Evolutionary conservation across 2,797 vertebrate species (phyloP).

Genomic region (Ctenochaetus hawaiiensis): DNA sequence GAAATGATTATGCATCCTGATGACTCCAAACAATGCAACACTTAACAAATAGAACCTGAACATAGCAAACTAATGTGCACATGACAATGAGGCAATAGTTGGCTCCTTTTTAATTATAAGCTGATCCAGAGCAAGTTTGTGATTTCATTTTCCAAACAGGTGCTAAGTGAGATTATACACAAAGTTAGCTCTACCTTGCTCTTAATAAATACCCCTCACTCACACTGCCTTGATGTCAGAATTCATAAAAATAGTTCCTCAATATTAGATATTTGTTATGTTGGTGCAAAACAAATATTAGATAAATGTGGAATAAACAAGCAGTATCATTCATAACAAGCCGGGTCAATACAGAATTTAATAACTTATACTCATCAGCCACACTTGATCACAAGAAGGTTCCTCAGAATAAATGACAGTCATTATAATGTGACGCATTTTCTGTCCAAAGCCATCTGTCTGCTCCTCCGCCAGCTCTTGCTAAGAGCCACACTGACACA

Average conservation of each 20-base stretch:
- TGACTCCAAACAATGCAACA: neutral
- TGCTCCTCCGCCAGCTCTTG: neutral
- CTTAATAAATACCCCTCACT: too few species aligned
- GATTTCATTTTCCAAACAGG: neutral
- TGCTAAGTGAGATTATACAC: neutral
- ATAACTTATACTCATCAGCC: neutral
- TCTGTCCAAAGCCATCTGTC: constrained; percentile 9
- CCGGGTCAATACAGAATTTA: neutral
- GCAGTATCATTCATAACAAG: neutral
- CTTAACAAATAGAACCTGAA: neutral
- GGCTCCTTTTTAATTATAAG: neutral
- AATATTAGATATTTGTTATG: too few species aligned
- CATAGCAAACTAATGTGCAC: neutral
- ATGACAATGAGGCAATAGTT: too few species aligned
- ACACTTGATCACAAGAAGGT: neutral
- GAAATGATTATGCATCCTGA: neutral
- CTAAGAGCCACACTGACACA: neutral
- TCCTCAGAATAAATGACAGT: neutral
- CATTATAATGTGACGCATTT: neutral
- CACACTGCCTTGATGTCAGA: neutral
- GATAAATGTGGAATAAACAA: neutral
- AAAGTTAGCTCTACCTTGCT: too few species aligned
- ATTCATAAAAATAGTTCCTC: neutral
- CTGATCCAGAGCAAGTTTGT: neutral
- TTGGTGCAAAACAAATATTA: neutral